Evolutionary conservation across 2,888 invertebrate species (phyloP), one percentile per base, ranked within the genome.

Genomic region (Ennomos erosarius): DNA sequence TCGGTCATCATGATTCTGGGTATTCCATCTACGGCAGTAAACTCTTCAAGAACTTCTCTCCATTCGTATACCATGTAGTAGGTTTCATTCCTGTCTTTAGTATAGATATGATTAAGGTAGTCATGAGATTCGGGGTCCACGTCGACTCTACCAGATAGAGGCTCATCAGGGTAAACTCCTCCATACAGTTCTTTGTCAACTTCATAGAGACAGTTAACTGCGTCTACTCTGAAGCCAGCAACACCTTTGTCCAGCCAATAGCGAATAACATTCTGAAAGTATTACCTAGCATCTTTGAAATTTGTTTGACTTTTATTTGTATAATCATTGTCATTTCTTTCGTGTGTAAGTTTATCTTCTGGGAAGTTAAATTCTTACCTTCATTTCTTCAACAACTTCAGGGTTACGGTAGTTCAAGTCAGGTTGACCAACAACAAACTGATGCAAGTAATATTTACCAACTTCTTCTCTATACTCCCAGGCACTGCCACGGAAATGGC

Each of bases 181-280:
- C 84, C 88, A 44, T 71, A 87, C 1, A 87, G 76, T 44, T 84
- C 78, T 67, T 92, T 92, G 43, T 92, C 86, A 0, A 88, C 92
- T 83, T 96, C 96, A 61, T 91, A 95, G 39, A 96, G 74, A 76
- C 94, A 94, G 74, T 93, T 94, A 0, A 96, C 94, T 0, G 97
- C 96, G 71, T 97, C 97, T 8, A 98, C 93, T 73, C 98, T 94
- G 76, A 98, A 97, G 8, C 98, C 98, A 75, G 97, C 96, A 0
- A 98, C 95, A 2, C 98, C 98, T 78, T 95, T 95, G 9, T 94
- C 94, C 51, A 98, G 76, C 98, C 98, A 99, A 75, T 95, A 97
- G 34, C 90, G 89, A 39, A 98, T 82, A 1, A 96, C 93, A 1
- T 94, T 92, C 95, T 90, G 65, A 36, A 49, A 59, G 10, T 1